Evolutionary conservation across 2,113 vertebrate genomes (phyloP), one percentile per base, ranked within the genome.

Genomic region (Corynorhinus townsendii): DNA sequence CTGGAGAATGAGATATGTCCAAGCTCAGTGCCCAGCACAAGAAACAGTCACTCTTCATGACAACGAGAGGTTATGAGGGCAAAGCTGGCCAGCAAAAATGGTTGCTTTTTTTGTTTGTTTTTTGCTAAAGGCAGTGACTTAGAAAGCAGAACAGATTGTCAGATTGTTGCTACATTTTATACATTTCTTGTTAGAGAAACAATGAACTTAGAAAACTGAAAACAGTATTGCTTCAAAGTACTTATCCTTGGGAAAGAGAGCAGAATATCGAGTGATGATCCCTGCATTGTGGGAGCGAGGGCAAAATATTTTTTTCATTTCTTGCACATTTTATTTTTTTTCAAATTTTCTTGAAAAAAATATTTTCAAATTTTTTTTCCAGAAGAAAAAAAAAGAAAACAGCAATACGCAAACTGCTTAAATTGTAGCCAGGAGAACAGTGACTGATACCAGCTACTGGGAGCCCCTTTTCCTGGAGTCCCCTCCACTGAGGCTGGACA

Each of bases 101-200:
- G 2, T 5, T 52, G 3, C 5, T 54, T 28, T 4, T 10, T 86
- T 5, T 40, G 40, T 45, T 33, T 22, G 11, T 33, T 62, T 49
- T 17, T 10, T 33, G 35, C 64, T 82, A 47, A 77, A 86, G 75
- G 64, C 69, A 73, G 79, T 84, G 54, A 75, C 20, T 69, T 90
- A 64, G 77, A 88, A 88, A 94, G 90, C 71, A 81, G 45, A 87
- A 72, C 52, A 86, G 40, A 85, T 79, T 43, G 11, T 35, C 59
- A 86, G 47, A 81, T 79, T 43, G 8, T 35, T 83, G n/a, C 40
- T 88, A 22, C 52, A 62, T 94, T 76, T 82, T 95, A 49, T 83
- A 52, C 95, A 88, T 88, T 96, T 62, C 56, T 97, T 84, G 5
- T 87, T 90, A 62, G 72, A 81, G 73, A 87, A 88, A 85, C 35